These are phyloP conservation scores for Oreochromis grahami DNA, from an alignment of 2,797 vertebrate genomes.

Conservation along the genomic window DNA sequence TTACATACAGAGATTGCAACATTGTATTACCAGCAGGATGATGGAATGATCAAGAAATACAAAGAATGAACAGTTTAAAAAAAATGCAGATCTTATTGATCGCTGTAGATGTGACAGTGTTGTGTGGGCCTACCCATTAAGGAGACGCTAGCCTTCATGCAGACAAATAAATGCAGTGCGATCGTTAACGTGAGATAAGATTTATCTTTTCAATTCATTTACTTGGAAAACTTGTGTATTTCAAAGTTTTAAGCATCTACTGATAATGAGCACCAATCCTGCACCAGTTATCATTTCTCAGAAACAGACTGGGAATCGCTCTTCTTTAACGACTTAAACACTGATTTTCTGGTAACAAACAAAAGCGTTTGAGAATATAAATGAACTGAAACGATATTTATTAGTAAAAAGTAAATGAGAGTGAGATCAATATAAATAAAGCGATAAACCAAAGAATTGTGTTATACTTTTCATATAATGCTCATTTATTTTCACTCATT, in stretches of 20 bases:
- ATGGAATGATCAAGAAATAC: neutral
- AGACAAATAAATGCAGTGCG: neutral
- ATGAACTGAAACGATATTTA: neutral
- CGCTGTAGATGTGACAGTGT: neutral
- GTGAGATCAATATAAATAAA: neutral
- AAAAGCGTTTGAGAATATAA: neutral
- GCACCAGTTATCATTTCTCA: neutral
- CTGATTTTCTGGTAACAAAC: neutral
- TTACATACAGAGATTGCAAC: neutral
- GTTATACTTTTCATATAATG: neutral
- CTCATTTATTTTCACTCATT: neutral
- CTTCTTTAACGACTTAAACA: neutral
- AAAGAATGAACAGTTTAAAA: neutral
- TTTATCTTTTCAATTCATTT: neutral
- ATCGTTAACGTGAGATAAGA: neutral
- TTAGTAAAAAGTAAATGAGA: neutral
- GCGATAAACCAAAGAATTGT: neutral
- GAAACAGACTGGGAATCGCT: rapidly evolving
- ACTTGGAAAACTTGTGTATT: neutral
- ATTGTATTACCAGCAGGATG: neutral
- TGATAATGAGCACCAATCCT: neutral
- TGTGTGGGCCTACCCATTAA: neutral
- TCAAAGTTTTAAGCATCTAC: neutral
- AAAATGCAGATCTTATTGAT: neutral
- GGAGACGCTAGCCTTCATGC: neutral